Conservation (phyloP, 2,888 invertebrate species). For the Amiota mariae region DNA sequence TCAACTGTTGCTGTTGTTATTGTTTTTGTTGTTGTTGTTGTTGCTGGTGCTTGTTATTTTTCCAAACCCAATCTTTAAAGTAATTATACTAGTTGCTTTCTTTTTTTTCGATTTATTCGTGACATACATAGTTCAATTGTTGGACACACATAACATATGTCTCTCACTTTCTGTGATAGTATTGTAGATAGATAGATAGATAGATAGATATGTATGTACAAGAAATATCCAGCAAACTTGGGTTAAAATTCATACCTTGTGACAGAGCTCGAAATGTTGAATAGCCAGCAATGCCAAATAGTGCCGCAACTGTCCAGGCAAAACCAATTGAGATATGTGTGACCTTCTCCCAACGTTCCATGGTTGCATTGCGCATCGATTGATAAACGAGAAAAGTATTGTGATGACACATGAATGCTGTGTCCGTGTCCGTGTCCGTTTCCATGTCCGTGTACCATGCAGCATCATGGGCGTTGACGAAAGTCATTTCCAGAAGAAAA, state of each 20-base stretch:
- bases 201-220: neutral
- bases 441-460: no score
- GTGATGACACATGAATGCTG: constrained; percentile 94
- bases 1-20: neutral
- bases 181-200: neutral
- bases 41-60: neutral
- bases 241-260: constrained; percentile 77
- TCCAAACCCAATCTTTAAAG: neutral
- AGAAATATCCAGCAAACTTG: no score
- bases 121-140: neutral
- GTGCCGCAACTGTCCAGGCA: constrained; percentile 81
- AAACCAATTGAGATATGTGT: constrained; percentile 86
- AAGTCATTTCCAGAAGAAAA: constrained; percentile 17
- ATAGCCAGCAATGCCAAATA: constrained; percentile 86
- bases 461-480: neutral
- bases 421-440: constrained; percentile 38
- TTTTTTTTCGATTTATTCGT: neutral
- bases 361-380: constrained; percentile 83
- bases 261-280: constrained; percentile 85
- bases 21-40: neutral
- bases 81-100: no score
- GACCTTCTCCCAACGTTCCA: constrained; percentile 85
- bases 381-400: constrained; percentile 89
- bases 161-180: no score
- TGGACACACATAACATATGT: no score